Percentiles rank a stretch among this genome's conserved stretches.
These are phyloP conservation scores for Invenusta paracnida DNA, from an alignment of 2,888 invertebrate genomes.

Conservation along the genomic window DNA sequence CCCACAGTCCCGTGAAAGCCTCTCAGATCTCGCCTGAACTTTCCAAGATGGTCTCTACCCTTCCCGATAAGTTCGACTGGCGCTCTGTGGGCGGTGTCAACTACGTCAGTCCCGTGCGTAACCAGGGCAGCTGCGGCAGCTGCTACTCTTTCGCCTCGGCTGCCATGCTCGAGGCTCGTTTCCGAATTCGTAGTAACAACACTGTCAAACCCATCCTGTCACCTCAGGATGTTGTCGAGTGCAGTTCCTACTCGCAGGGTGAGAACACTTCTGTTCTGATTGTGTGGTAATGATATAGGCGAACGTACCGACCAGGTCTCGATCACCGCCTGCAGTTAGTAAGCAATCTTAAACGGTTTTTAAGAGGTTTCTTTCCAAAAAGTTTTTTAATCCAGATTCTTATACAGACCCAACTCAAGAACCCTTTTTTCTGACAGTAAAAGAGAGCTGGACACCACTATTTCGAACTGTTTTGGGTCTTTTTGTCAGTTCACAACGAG, in stretches of 20 bases:
- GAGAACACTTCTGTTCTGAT: slow-evolving; percentile 31
- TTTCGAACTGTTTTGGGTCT: too few relatives aligned
- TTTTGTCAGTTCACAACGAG: too few relatives aligned
- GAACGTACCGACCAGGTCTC: too few relatives aligned
- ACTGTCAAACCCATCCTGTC: slow-evolving; percentile 58
- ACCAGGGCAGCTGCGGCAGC: slow-evolving; percentile 61
- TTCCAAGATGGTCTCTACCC: slow-evolving; percentile 58
- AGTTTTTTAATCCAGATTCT: too few relatives aligned
- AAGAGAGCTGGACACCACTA: too few relatives aligned
- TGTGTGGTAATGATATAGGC: too few relatives aligned
- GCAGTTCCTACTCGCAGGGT: slow-evolving; percentile 63
- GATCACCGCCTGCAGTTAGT: too few relatives aligned
- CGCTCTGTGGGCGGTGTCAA: slow-evolving; percentile 54
- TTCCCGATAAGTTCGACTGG: slow-evolving; percentile 47
- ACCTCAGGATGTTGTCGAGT: slow-evolving; percentile 63
- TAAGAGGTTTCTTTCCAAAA: too few relatives aligned
- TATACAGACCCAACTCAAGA: too few relatives aligned
- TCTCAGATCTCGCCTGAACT: slow-evolving; percentile 51
- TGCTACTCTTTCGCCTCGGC: slow-evolving; percentile 63
- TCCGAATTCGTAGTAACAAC: slow-evolving; percentile 61
- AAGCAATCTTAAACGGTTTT: too few relatives aligned
- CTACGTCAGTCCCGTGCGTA: slow-evolving; percentile 57
- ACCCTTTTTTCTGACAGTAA: too few relatives aligned
- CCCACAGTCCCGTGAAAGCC: slow-evolving; percentile 49
- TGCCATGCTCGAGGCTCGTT: slow-evolving; percentile 62